Conservation (phyloP, 1,140 invertebrate species). For the Lanistes nyassanus region DNA sequence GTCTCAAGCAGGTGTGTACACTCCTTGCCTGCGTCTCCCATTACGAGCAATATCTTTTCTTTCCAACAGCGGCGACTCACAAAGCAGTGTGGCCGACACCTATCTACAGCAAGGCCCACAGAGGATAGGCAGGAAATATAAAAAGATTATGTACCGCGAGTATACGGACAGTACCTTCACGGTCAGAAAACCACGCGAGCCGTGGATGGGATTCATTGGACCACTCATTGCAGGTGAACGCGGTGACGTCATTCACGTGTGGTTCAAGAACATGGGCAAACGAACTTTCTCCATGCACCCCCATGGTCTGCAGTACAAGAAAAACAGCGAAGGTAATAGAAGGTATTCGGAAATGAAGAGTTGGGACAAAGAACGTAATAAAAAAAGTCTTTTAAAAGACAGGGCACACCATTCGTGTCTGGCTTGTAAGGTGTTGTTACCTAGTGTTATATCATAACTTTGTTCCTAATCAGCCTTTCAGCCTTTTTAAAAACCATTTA, state of each 20-base stretch:
- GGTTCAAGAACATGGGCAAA: conserved; percentile 49
- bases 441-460: neutral
- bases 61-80: neutral
- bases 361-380: too few species aligned
- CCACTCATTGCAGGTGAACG: conserved; percentile 50
- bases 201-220: conserved; percentile 49
- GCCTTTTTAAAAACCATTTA: too few species aligned
- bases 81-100: neutral
- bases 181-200: conserved; percentile 27
- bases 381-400: neutral
- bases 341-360: neutral
- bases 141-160: conserved; percentile 53
- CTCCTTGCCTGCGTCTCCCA: too few species aligned
- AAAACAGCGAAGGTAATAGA: conserved; percentile 39
- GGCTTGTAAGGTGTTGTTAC: neutral
- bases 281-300: conserved; percentile 50
- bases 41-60: neutral
- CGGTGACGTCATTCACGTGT: conserved; percentile 47
- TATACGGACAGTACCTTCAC: conserved; percentile 52
- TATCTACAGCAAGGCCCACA: conserved; percentile 20
- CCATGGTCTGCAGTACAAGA: conserved; percentile 43
- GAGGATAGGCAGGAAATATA: conserved; percentile 48
- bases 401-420: neutral
- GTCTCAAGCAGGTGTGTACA: neutral
- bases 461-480: neutral